Conservation (phyloP, 2,797 vertebrate species). For the Lithobates pipiens region DNA sequence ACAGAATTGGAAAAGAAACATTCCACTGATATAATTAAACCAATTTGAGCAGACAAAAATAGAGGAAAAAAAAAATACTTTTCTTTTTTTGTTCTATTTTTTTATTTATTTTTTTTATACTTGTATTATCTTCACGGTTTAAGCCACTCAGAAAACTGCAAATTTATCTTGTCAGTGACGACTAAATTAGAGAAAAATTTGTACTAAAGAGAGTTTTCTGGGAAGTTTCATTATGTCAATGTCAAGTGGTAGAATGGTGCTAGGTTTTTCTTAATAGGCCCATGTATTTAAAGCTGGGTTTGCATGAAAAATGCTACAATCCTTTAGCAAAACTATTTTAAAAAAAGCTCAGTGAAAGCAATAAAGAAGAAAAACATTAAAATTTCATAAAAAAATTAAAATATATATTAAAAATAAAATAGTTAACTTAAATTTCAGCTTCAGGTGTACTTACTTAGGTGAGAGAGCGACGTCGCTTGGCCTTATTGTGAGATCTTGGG, state of each 20-base stretch:
- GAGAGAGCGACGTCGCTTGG: no score
- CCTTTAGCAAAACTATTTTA: no score
- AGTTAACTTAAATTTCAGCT: no score
- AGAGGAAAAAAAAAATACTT: constrained; percentile 52
- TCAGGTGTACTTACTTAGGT: no score
- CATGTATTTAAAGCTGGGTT: no score
- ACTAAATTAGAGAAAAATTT: constrained; percentile 80
- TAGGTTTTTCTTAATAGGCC: no score
- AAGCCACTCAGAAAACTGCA: background rate
- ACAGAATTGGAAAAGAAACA: constrained; percentile 86
- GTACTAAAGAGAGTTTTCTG: constrained; percentile 14
- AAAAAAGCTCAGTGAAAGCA: no score
- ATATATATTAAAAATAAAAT: no score
- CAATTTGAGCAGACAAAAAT: constrained; percentile 91
- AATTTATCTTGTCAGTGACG: constrained; percentile 68
- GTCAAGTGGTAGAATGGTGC: background rate
- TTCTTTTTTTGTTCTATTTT: background rate
- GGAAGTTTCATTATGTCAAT: background rate
- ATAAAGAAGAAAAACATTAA: no score
- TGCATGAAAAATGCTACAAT: no score
- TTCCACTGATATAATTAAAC: constrained; percentile 88
- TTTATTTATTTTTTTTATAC: background rate
- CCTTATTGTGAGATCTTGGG: no score
- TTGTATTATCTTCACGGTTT: constrained; percentile 56
- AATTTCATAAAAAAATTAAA: no score